Evolutionary conservation across 2,113 vertebrate species (phyloP).

Genomic region (Oryzias curvinotus): DNA sequence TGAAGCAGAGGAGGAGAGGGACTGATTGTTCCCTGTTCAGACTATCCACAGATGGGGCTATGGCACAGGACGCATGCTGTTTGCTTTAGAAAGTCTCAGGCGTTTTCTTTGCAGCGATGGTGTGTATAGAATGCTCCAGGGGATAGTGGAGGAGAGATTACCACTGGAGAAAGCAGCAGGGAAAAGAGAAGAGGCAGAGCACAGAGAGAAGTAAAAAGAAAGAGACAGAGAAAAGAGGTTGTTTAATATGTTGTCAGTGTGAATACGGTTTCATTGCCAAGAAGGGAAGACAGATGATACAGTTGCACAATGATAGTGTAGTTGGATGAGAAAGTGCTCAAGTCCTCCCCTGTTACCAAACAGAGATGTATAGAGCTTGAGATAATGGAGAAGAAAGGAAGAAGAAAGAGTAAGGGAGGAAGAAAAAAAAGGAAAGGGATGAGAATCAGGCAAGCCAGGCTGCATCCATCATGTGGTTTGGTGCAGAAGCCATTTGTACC

Average conservation of each 20-base stretch:
- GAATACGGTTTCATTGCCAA: constrained; percentile 68
- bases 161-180: constrained; percentile 67
- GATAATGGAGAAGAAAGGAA: constrained; percentile 65
- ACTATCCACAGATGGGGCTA: constrained; percentile 75
- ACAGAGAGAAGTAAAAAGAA: constrained; percentile 38
- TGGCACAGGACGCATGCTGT: constrained; percentile 71
- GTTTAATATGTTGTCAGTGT: constrained; percentile 71
- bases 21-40: constrained; percentile 71
- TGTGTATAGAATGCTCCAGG: constrained; percentile 62
- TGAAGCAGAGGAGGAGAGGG: constrained; percentile 60
- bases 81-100: constrained; percentile 75
- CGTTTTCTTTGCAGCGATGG: constrained; percentile 64
- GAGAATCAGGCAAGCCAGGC: constrained; percentile 60
- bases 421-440: constrained; percentile 51
- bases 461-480: constrained; percentile 77
- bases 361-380: constrained; percentile 65
- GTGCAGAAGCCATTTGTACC: constrained; percentile 78
- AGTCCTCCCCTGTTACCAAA: constrained; percentile 63
- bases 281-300: constrained; percentile 71
- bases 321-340: constrained; percentile 60
- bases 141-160: constrained; percentile 55
- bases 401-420: constrained; percentile 47
- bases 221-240: constrained; percentile 54
- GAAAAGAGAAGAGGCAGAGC: constrained; percentile 30
- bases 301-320: constrained; percentile 66